Base-by-base conservation (phyloP, 2,113 vertebrate species). In the Myotis yumanensis region DNA sequence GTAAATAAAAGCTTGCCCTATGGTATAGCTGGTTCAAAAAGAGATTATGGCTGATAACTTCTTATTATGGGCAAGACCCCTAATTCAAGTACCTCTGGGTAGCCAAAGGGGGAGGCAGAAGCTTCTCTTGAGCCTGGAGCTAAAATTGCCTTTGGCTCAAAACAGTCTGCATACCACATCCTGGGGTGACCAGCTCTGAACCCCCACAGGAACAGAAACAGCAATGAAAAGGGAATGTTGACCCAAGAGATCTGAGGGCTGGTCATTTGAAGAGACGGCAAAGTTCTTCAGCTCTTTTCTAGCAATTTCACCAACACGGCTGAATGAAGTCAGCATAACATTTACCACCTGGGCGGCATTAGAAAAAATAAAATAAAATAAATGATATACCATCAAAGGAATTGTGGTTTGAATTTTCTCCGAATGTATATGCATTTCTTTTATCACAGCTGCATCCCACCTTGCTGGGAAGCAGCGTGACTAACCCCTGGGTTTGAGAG, bases 391-490 rank as follows among this genome's bases (percentile, higher is more conserved):
- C 86, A 54, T 96, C 94, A 94, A 83, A 91, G 68, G 79, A 95
- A 62, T 14, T 54, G 1, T 79, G 90, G 86, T 22, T 17, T 48
- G 94, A 72, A 91, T 66, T 40, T 83, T 97, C 92, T 93, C 69
- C 54, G 3, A 85, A 57, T 68, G 59, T 40, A 30, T 7, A 0
- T 0, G 17, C 37, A 82, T 80, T 91, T 84, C 93, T 96, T 94
- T 96, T 1, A 96, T 94, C n/a, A 54, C 40, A n/a, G 96, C 79
- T 89, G 81, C 91, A 88, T 75, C 52, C 71, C 62, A 43, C 64
- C 66, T 96, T 89, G 77, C 72, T 25, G 40, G 92, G 94, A 96
- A 97, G 94, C 35, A 89, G 80, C 86, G 22, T 72, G 92, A 95
- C 94, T 96, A 94, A 73, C 73, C 81, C 20, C 75, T 86, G 59